Evolutionary conservation across 2,113 vertebrate species (phyloP), one percentile per base, ranked within the genome.

Genomic region (Porphyrio hochstetteri): DNA sequence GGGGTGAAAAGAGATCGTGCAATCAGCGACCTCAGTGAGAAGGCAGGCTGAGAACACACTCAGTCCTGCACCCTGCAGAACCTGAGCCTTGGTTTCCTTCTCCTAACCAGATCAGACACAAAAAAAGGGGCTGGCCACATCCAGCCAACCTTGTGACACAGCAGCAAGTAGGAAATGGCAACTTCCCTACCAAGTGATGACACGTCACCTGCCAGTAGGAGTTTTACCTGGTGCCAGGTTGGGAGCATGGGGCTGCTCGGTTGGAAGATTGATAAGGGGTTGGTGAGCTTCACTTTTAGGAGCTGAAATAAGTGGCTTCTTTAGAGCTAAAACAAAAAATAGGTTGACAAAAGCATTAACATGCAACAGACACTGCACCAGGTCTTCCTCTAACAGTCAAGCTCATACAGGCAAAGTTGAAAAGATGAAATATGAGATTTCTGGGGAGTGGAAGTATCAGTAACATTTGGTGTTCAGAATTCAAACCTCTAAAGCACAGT

Each of bases 221-320:
- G 6, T 67, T 77, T 92, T 97, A 98, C 98, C 98, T 98, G 93
- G 91, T 95, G 68, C 93, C 86, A 97, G 80, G 64, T 98, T 97
- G 38, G 94, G 94, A 69, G 96, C 95, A 2, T 90, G 97, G 76
- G 97, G 96, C 68, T 98, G 97, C 29, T 97, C 97, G 35, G 97
- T 98, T 68, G 97, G 94, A 40, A 95, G 86, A 70, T 90, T 93
- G 13, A 93, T 5, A 48, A 90, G 53, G 76, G 80, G 89, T 11
- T 97, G 97, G 70, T 93, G 97, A 67, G 33, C 91, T 93, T 97
- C 97, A 57, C 61, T 92, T 65, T 88, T 96, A 94, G 95, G 86
- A 95, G 90, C 83, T 90, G 97, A 98, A 94, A 98, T 90, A 79
- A 95, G 95, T 4, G 97, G 96, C 82, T 97, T 98, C 96, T 96